Conservation (phyloP, 2,888 invertebrate genomes). For the Melinaea menophilus region DNA sequence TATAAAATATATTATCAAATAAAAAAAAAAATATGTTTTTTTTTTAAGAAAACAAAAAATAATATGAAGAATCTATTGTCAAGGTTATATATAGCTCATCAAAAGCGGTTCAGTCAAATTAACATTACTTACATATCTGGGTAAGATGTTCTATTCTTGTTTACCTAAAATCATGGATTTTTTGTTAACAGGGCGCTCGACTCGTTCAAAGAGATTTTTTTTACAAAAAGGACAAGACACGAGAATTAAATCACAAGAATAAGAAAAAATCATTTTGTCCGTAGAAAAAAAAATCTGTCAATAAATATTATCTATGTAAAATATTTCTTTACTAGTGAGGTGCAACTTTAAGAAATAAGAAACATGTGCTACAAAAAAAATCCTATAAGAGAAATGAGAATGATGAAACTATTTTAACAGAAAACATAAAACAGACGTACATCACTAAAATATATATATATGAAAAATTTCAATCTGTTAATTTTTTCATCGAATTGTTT, state of each 20-base stretch:
- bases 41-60: not conserved
- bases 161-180: constrained; percentile 59
- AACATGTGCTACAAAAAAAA: no score
- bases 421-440: constrained; percentile 45
- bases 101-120: constrained; percentile 30
- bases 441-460: constrained; percentile 32
- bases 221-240: not conserved
- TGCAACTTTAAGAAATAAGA: no score
- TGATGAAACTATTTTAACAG: constrained; percentile 18
- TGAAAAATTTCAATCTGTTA: constrained; percentile 38
- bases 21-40: not conserved
- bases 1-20: not conserved
- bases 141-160: constrained; percentile 57
- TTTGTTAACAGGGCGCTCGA: constrained; percentile 7
- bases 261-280: not conserved
- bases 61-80: not conserved
- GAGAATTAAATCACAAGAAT: not conserved
- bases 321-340: no score
- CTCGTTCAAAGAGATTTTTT: not conserved
- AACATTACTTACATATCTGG: constrained; percentile 46
- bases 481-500: constrained; percentile 49
- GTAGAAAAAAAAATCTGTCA: no score
- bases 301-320: no score
- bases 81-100: constrained; percentile 9
- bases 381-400: not conserved